Percentiles rank a stretch among this genome's conserved stretches.
Evolutionary conservation across 2,113 vertebrate genomes (phyloP).

Genomic region (Takifugu flavidus): DNA sequence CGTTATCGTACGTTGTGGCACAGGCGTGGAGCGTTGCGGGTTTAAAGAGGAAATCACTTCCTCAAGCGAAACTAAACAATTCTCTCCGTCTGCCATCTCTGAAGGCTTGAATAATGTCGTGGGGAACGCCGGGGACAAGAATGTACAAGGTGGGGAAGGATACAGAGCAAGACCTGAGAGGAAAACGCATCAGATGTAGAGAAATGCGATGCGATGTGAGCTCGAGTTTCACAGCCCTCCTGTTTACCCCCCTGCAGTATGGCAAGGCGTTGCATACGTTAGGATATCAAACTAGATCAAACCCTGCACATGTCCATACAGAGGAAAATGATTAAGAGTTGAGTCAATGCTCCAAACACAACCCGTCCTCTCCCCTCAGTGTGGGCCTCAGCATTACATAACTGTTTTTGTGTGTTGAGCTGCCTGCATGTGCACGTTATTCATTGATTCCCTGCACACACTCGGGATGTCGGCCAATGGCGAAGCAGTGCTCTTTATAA

Average conservation of each 20-base stretch:
- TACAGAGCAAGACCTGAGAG: conserved; percentile 26
- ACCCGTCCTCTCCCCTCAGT: conserved; percentile 53
- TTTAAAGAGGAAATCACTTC: conserved; percentile 41
- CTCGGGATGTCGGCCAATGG: conserved; percentile 50
- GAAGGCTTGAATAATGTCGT: conserved; percentile 62
- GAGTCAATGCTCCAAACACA: conserved; percentile 24
- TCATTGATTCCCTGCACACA: conserved; percentile 57
- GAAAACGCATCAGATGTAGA: conserved; percentile 51
- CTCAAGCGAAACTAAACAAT: conserved; percentile 9
- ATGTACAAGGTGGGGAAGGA: conserved; percentile 24
- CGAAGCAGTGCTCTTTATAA: conserved; percentile 40
- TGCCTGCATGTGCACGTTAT: conserved; percentile 50
- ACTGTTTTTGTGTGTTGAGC: conserved; percentile 59
- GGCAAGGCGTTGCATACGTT: no score
- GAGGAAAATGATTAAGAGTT: conserved; percentile 3
- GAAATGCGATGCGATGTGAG: conserved; percentile 38
- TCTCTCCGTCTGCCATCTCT: conserved; percentile 24
- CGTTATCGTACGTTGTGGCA: conserved; percentile 27
- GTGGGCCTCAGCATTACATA: conserved; percentile 72
- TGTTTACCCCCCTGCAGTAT: background rate
- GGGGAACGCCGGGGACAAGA: conserved; percentile 48
- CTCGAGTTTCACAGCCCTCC: conserved; percentile 13
- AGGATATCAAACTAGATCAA: conserved; percentile 32
- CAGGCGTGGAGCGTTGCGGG: conserved; percentile 13
- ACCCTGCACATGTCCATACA: background rate